Conservation (phyloP, 2,797 vertebrate genomes). For the Bufotes viridis region DNA sequence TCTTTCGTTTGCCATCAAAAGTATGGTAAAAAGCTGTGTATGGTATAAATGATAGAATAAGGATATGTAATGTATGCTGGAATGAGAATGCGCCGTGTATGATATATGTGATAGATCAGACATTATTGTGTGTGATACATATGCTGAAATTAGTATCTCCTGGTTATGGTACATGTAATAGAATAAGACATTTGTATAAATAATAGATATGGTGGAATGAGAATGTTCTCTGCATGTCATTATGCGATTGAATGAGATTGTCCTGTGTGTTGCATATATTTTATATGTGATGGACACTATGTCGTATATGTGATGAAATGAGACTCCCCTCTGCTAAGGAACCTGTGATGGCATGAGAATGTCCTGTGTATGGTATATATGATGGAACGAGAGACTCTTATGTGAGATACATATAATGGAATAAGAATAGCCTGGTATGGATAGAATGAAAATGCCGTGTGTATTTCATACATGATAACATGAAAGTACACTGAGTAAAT, state of each 20-base stretch:
- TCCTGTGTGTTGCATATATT: not conserved
- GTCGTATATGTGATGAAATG: not conserved
- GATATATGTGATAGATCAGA: no score
- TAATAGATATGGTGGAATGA: not conserved
- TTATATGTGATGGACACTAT: not conserved
- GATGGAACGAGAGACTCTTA: no score
- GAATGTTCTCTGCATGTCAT: not conserved
- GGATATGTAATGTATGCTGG: not conserved
- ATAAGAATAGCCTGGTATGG: not conserved
- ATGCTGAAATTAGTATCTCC: not conserved
- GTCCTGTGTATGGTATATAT: no score
- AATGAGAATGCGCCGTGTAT: no score
- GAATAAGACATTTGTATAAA: no score
- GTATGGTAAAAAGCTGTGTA: not conserved
- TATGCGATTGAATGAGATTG: not conserved
- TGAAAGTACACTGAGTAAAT: not conserved
- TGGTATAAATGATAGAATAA: not conserved
- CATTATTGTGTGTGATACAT: not conserved
- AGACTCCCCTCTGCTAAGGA: not conserved
- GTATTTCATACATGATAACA: not conserved
- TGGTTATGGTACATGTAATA: not conserved
- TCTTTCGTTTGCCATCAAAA: no score
- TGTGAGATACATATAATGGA: not conserved
- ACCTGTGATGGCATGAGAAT: no score
- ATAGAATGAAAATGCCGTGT: not conserved